A percentile compares a stretch with the other conserved stretches of the same genome.
Evolutionary conservation across 2,888 invertebrate genomes (phyloP).

Genomic region (Melipona beecheii): DNA sequence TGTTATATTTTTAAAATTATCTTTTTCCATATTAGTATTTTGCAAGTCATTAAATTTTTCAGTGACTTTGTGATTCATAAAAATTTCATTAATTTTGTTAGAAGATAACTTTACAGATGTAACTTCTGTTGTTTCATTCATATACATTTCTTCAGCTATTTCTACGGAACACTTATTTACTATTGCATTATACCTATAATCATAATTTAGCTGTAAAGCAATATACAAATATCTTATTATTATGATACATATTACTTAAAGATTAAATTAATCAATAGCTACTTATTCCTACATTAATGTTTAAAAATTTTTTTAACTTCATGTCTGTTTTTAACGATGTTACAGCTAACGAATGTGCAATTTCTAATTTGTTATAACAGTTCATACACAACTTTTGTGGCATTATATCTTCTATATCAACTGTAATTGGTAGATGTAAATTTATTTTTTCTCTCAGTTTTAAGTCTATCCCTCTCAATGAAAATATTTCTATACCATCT

Average conservation of each 20-base stretch:
- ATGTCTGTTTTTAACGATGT: conserved; percentile 74
- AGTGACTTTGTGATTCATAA: conserved; percentile 23
- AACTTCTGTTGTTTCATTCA: conserved; percentile 32
- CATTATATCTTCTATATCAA: conserved; percentile 67
- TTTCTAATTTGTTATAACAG: conserved; percentile 74
- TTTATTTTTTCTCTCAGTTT: conserved; percentile 75
- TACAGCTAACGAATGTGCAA: conserved; percentile 68
- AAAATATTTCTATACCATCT: conserved; percentile 74
- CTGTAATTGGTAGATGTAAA: conserved; percentile 74
- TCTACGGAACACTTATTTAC: conserved; percentile 62
- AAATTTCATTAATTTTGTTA: conserved; percentile 38
- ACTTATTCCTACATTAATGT: conserved; percentile 70
- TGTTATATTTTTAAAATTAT: conserved; percentile 25
- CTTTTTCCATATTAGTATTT: conserved; percentile 15
- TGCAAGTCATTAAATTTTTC: conserved; percentile 30
- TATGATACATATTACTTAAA: not conserved
- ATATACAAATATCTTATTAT: conserved; percentile 11
- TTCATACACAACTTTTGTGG: conserved; percentile 73
- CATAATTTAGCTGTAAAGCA: conserved; percentile 70
- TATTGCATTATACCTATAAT: conserved; percentile 66
- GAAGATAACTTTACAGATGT: conserved; percentile 34
- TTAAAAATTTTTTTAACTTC: conserved; percentile 70
- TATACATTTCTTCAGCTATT: conserved; percentile 62
- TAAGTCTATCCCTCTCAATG: conserved; percentile 66
- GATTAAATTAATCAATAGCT: not conserved